Evolutionary conservation across 2,797 vertebrate species (phyloP), one percentile per base, ranked within the genome.

Genomic region (Manis crassicaudata): DNA sequence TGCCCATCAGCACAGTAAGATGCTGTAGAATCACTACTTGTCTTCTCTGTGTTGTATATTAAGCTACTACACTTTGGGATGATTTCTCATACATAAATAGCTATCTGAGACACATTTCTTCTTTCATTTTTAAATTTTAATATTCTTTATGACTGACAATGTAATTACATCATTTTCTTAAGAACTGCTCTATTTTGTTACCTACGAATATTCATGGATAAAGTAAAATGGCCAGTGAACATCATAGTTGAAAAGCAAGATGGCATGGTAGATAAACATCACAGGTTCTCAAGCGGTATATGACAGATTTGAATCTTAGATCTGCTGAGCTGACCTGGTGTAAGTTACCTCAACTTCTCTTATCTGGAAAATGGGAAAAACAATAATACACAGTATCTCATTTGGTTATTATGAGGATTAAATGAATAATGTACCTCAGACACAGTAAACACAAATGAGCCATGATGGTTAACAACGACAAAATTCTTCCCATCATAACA

Each of bases 71-170:
- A 76, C 77, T 88, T 81, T 60, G 35, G 14, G 63, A 83, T 62
- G 7, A 21, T 76, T 88, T 97, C 88, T 62, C 67, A 92, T 21
- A 84, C 13, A 94, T 43, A 93, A 88, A 85, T 54, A 88, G 20
- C 46, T 50, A 94, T 60, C 54, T 65, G 35, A 56, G 46, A 88
- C 5, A 86, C 2, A 27, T 54, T 2, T 82, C 18, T 50, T 56
- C 52, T 58, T 94, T 56, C 35, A 7, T 65, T 94, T 93, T 77
- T 54, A 83, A 89, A 67, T 82, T 58, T 83, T 52, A 81, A n/a
- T 76, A 50, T 35, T 70, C 4, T 54, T 96, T 65, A 77, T 62
- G 79, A 95, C 20, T 80, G 23, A 81, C 23, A 86, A 52, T 54
- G 32, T 58, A 96, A 93, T 86, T 35, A 46, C 21, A 81, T 23